Conservation (phyloP, 2,888 invertebrate species). For the Dione juno region DNA sequence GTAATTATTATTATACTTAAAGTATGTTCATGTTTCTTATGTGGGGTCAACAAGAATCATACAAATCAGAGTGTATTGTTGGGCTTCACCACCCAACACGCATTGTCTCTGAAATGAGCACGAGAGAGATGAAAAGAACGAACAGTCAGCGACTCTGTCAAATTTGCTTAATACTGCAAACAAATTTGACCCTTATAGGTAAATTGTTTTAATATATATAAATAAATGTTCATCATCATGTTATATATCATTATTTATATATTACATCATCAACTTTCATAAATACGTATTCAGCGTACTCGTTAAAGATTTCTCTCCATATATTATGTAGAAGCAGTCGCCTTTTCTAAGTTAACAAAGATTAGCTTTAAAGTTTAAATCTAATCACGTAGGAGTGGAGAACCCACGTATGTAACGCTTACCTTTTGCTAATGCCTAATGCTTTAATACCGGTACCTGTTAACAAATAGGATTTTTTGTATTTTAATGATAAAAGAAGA, state of each 20-base stretch:
- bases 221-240: too few species aligned
- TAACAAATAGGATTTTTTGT: too few species aligned
- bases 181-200: too few species aligned
- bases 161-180: too few species aligned
- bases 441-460: too few species aligned
- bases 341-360: constrained; percentile 29
- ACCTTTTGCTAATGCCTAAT: background rate
- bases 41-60: background rate
- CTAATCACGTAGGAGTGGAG: constrained; percentile 29
- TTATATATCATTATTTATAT: too few species aligned
- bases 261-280: constrained; percentile 3
- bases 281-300: constrained; percentile 22
- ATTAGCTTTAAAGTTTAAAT: constrained; percentile 33
- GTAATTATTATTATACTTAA: background rate
- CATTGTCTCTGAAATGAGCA: too few species aligned
- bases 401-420: constrained; percentile 7
- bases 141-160: background rate
- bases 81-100: too few species aligned
- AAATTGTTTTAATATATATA: too few species aligned
- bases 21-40: background rate
- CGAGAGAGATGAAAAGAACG: too few species aligned
- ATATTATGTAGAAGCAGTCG: constrained; percentile 31
- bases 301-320: constrained; percentile 36
- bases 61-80: too few species aligned
- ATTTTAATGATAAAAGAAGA: too few species aligned